Evolutionary conservation across 1,140 invertebrate species (phyloP), one percentile per base, ranked within the genome.

Genomic region (Armadillidium nasatum): DNA sequence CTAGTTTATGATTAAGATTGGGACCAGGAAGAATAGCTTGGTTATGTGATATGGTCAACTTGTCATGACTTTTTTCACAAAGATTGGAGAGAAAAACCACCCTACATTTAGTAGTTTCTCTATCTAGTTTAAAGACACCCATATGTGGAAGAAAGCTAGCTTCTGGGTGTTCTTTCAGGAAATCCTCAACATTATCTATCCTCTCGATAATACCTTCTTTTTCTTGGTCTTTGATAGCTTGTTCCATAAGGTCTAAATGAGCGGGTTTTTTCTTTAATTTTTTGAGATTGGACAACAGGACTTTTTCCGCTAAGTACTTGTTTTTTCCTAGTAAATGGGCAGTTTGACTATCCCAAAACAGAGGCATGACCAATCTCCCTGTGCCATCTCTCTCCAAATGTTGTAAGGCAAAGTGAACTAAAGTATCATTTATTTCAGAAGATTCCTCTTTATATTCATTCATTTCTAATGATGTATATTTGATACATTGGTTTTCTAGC

Each of bases 11-110:
- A n/a, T 68, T 68, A 19, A 68, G 22, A 11, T 13, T 1, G 21
- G 73, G 60, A 66, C 73, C 10, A 19, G 2, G 21, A 13, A 7
- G 43, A 10, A 74, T 23, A 13, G 44, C 21, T 44, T 21, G 23
- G 50, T 74, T 68, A 45, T 69, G 60, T 15, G 50, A 66, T 21
- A 75, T 75, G 43, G 68, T 22, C 0, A 19, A 23, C 10, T 33
- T 33, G 1, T 11, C n/a, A n/a, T 19, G 23, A 22, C 44, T 4
- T 66, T 13, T 11, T 21, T 68, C 60, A 68, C 7, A 45, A 19
- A 73, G 44, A 46, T 73, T 73, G 0, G 44, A 73, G 7, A 73
- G n/a, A 68, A 75, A 75, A 19, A 75, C 74, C 43, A 75, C 67
- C 19, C 60, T 21, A 15, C 74, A 75, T 75, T 75, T 69, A 23